Conservation (phyloP, 2,888 invertebrate genomes). For the Luperina testacea region DNA sequence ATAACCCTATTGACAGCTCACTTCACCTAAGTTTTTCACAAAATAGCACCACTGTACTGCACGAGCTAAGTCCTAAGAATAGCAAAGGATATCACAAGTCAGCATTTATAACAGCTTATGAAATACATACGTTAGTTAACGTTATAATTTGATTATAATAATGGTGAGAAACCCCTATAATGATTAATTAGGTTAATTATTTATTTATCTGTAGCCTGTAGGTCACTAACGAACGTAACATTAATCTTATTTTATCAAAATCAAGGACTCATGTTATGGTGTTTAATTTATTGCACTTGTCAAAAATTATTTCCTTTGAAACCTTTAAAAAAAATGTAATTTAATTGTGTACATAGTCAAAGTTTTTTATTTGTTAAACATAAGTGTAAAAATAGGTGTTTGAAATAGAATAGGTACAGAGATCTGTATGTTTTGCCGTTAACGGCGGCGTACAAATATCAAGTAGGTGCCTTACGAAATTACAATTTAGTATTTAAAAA, state of each 20-base stretch:
- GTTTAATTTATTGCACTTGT: not conserved
- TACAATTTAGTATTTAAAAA: not conserved
- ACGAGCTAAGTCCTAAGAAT: not conserved
- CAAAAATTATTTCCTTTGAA: not conserved
- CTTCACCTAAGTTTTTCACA: too few species aligned
- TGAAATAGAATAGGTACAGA: too few species aligned
- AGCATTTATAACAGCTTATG: not conserved
- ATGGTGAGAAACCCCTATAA: conserved; percentile 36
- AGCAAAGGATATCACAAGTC: not conserved
- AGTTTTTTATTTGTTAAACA: too few species aligned
- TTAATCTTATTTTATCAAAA: conserved; percentile 42
- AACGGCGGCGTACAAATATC: too few species aligned
- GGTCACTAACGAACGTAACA: conserved; percentile 46
- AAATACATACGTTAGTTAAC: not conserved
- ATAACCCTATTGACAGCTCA: too few species aligned
- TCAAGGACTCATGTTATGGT: conserved; percentile 23
- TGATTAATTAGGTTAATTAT: conserved; percentile 32
- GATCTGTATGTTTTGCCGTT: too few species aligned
- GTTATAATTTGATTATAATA: not conserved
- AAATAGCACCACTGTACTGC: not conserved
- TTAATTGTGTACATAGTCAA: too few species aligned
- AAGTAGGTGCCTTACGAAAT: too few species aligned
- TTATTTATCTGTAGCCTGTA: conserved; percentile 31
- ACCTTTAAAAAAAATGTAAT: not conserved
- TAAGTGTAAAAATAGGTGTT: too few species aligned